Evolutionary conservation across 2,888 invertebrate genomes (phyloP).

Genomic region (Caenorhabditis sp.): DNA sequence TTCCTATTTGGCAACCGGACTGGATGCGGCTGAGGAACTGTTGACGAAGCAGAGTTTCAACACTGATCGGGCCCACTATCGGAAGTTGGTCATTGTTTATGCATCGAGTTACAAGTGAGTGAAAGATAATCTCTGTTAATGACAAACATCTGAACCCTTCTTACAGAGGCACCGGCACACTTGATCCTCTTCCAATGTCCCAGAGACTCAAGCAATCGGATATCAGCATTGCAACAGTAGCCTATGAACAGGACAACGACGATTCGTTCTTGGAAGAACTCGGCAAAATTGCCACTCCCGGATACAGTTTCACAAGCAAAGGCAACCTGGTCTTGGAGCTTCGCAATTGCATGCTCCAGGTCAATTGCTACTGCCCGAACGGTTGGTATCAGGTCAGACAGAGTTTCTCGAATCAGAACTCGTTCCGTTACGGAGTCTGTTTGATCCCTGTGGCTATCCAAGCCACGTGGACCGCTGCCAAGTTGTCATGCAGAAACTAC

Average conservation of each 20-base stretch:
- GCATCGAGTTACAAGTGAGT: conserved; percentile 50
- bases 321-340: not conserved
- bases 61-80: conserved; percentile 35
- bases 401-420: not conserved
- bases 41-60: conserved; percentile 22
- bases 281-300: conserved; percentile 14
- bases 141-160: too few species aligned
- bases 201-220: conserved; percentile 13
- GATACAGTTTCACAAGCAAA: conserved; percentile 1
- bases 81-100: conserved; percentile 50
- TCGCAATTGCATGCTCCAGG: conserved; percentile 6
- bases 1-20: conserved; percentile 23
- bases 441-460: not conserved
- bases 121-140: too few species aligned
- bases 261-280: conserved; percentile 8
- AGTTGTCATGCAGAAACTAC: conserved; percentile 24
- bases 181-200: conserved; percentile 25
- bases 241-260: conserved; percentile 16
- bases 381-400: conserved; percentile 36
- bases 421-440: conserved; percentile 34
- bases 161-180: not conserved
- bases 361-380: conserved; percentile 53
- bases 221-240: conserved; percentile 16
- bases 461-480: conserved; percentile 32
- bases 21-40: conserved; percentile 33